Conservation (phyloP, 2,113 vertebrate genomes). For the Symphodus melops region DNA sequence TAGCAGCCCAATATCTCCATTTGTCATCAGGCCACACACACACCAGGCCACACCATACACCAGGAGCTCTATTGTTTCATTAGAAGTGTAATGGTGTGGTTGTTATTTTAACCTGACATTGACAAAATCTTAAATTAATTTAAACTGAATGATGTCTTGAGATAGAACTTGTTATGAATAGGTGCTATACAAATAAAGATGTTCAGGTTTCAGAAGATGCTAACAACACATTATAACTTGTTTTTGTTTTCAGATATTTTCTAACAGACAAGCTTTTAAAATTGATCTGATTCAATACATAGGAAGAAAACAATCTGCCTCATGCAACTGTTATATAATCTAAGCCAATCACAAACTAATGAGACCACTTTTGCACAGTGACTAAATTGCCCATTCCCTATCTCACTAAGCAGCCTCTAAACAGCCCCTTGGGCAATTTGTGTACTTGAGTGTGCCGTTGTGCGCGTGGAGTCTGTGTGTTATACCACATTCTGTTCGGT, state of each 20-base stretch:
- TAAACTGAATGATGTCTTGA: no score
- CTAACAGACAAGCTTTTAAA: constrained; percentile 1
- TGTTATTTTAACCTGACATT: no score
- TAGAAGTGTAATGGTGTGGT: no score
- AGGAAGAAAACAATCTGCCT: constrained; percentile 24
- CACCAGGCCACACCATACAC: no score
- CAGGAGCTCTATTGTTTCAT: no score
- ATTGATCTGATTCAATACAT: constrained; percentile 26
- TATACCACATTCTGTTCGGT: constrained; percentile 61
- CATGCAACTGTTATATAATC: constrained; percentile 64
- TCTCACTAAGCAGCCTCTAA: constrained; percentile 63
- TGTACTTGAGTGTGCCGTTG: background rate
- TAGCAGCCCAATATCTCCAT: no score
- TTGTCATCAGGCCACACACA: no score
- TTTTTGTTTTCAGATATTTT: constrained; percentile 16
- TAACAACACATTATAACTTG: background rate
- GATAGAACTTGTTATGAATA: no score
- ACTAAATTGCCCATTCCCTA: constrained; percentile 54
- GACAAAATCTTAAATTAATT: no score
- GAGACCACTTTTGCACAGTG: constrained; percentile 63
- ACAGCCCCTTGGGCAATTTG: constrained; percentile 61
- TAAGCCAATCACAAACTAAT: constrained; percentile 50
- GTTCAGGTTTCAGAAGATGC: no score
- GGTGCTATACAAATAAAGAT: no score
- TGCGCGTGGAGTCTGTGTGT: constrained; percentile 16